Evolutionary conservation across 1,140 invertebrate species (phyloP), one percentile per base, ranked within the genome.

Genomic region (Lasioglossum baleicum): DNA sequence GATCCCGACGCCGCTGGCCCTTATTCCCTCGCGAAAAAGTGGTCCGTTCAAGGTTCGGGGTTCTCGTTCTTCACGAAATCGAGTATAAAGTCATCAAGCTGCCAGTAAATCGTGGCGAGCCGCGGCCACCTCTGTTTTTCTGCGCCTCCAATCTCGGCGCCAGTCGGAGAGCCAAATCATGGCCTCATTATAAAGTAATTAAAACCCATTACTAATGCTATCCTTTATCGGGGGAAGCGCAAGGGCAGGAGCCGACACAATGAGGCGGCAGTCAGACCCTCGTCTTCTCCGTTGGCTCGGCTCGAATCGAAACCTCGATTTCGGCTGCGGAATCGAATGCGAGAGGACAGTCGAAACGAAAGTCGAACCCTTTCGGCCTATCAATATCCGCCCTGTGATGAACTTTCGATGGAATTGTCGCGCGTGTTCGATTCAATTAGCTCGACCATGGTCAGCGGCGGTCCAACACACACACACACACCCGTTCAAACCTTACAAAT

Each of bases 131-230:
- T 73, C 72, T 73, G 77, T 78, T 74, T 81, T 81, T 83, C 78
- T 82, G 69, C 56, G 78, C 74, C 60, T 61, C 75, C 75, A 76
- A 88, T 88, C 87, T 86, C 88, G 91, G 87, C 85, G 88, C 89
- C 90, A 87, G 88, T 82, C 85, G 85, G 88, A 86, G 84, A 92
- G 90, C 89, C 82, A 91, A 90, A 91, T 91, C 91, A 91, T 86
- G 87, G 88, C 89, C 91, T 93, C 92, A 93, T 93, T 92, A 93
- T 91, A 89, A 92, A 92, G 90, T 93, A 92, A 93, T 93, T 93
- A 93, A 93, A 93, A 92, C 88, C 91, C 91, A 92, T 93, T 93
- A 93, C 92, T 91, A 91, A 90, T 91, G 89, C 90, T 92, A 92
- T 92, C 88, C 88, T 92, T 92, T 92, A 91, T 92, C 89, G 88